phyloP scores from a whole-genome alignment of 2,113 vertebrate species.

The Anolis sagrei region DNA sequence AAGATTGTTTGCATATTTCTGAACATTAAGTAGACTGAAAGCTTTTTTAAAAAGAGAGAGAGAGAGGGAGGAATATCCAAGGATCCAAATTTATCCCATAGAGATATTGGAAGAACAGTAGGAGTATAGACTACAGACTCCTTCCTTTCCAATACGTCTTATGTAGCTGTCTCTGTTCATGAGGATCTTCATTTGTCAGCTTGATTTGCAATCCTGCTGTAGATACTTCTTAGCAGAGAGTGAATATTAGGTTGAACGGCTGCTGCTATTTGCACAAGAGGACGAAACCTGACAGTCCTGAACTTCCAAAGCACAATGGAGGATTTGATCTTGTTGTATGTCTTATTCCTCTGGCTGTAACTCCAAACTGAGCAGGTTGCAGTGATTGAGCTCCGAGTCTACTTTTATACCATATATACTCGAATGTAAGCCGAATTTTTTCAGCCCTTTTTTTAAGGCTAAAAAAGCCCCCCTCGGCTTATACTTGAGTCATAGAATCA shows the following conservation, averaged over 20 bases:
- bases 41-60: neutral
- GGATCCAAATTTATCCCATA: rapidly evolving
- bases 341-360: neutral
- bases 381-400: neutral
- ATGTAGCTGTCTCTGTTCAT: rapidly evolving
- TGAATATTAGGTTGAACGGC: slow-evolving; percentile 34
- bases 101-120: rapidly evolving
- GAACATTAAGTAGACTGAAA: neutral
- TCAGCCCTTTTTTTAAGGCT: no score
- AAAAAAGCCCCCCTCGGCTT: no score
- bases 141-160: neutral
- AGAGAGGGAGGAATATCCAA: no score
- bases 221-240: neutral
- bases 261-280: neutral
- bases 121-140: rapidly evolving
- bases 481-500: no score
- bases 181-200: rapidly evolving
- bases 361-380: neutral
- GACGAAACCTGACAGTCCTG: neutral
- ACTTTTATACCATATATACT: no score
- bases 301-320: neutral
- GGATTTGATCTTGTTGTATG: neutral
- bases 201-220: neutral
- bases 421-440: no score
- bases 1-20: neutral